These are phyloP conservation scores for Strigamia crassipes DNA, from an alignment of 2,888 invertebrate species.

Conservation along the genomic window DNA sequence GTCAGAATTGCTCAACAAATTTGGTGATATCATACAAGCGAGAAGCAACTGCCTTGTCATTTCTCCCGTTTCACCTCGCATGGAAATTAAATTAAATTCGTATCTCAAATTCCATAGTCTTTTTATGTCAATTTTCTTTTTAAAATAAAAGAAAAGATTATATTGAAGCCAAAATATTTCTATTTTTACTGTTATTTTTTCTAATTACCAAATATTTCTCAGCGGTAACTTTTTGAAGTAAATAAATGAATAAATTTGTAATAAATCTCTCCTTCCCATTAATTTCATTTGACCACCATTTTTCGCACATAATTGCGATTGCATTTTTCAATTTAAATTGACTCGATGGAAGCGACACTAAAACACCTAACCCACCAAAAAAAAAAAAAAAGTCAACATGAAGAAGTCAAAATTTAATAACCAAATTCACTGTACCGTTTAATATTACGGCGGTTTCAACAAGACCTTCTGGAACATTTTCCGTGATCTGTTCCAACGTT, in stretches of 20 bases:
- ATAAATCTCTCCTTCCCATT: not conserved
- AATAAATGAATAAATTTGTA: not conserved
- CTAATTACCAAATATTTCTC: not conserved
- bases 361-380: not conserved
- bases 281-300: not conserved
- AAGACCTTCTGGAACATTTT: not conserved
- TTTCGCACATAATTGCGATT: constrained; percentile 34
- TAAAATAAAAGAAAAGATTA: not conserved
- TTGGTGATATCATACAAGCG: not conserved
- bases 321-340: constrained; percentile 12
- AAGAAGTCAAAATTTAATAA: not conserved
- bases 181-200: not conserved
- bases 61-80: not conserved
- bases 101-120: not conserved
- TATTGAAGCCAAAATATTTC: not conserved
- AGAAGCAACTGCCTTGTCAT: not conserved
- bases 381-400: not conserved
- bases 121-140: constrained; percentile 20
- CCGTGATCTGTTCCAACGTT: not conserved
- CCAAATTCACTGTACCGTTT: not conserved
- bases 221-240: not conserved
- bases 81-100: not conserved
- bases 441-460: not conserved
- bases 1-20: not conserved
- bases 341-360: not conserved